phyloP scores from a whole-genome alignment of 2,888 invertebrate species.

The Notodonta ziczac region DNA sequence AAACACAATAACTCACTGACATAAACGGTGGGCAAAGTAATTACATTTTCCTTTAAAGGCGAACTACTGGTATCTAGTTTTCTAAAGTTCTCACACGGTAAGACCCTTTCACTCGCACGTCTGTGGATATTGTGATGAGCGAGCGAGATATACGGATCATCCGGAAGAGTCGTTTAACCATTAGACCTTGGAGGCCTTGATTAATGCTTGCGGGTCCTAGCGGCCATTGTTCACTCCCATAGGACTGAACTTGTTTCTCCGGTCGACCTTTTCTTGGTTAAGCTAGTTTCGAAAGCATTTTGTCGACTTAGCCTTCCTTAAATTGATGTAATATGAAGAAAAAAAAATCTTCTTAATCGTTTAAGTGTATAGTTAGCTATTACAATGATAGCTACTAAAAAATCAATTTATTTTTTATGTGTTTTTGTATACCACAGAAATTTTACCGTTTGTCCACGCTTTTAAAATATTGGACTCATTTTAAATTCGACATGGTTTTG shows the following conservation, averaged over 20 bases:
- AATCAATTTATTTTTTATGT: no score
- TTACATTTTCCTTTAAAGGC: conserved; percentile 60
- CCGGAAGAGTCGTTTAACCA: conserved; percentile 54
- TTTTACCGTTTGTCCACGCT: background rate
- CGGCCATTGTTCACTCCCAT: conserved; percentile 37
- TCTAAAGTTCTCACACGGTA: conserved; percentile 45
- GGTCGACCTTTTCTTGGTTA: background rate
- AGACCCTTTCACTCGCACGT: conserved; percentile 37
- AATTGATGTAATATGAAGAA: background rate
- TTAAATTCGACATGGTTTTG: background rate
- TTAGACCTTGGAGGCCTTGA: conserved; percentile 54
- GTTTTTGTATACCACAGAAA: background rate
- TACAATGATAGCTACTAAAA: no score
- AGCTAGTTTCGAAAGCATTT: background rate
- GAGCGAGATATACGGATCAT: conserved; percentile 44
- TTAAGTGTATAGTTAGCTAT: no score
- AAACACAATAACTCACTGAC: conserved; percentile 42
- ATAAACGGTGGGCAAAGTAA: conserved; percentile 47
- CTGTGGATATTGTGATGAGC: conserved; percentile 17
- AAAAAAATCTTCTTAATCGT: background rate
- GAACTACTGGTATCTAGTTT: conserved; percentile 47
- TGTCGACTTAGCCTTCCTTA: background rate
- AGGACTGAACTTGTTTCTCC: conserved; percentile 15
- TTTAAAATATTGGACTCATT: background rate
- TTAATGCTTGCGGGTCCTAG: conserved; percentile 47